phyloP scores from a whole-genome alignment of 2,797 vertebrate genomes.

The Rhinoraja longicauda region DNA sequence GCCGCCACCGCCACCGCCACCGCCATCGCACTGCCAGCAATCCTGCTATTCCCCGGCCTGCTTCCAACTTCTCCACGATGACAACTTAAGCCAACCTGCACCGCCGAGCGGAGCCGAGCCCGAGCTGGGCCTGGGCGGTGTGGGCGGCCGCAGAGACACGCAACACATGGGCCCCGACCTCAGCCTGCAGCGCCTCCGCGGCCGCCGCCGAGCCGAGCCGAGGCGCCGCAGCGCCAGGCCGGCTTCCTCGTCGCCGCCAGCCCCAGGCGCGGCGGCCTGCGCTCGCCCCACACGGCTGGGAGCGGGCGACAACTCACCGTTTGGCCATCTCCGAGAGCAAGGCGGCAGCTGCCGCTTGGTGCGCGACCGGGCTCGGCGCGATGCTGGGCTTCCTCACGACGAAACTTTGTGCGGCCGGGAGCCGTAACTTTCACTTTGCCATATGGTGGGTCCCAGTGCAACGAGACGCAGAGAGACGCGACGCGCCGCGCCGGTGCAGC shows the following conservation, averaged over 20 bases:
- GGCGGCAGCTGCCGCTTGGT: background rate
- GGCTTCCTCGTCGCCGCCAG: background rate
- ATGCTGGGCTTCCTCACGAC: background rate
- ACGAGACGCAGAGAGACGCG: background rate
- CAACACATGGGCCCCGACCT: conserved; percentile 15
- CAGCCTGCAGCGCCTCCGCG: background rate
- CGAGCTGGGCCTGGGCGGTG: too few relatives aligned
- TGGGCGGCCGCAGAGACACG: background rate
- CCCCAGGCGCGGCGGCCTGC: conserved; percentile 25
- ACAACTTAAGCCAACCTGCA: too few relatives aligned
- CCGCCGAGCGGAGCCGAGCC: too few relatives aligned
- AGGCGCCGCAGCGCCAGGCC: background rate
- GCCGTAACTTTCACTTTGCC: conserved; percentile 14
- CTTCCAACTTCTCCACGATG: background rate
- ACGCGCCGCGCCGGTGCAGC: background rate
- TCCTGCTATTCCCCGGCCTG: background rate
- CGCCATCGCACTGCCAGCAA: background rate
- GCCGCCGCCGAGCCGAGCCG: background rate
- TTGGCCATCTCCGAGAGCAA: conserved; percentile 7
- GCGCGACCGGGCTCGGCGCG: background rate
- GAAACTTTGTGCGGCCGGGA: background rate
- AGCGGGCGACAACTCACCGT: conserved; percentile 1
- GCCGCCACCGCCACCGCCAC: too few relatives aligned
- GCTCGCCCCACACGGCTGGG: background rate
- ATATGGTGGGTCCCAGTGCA: conserved; percentile 25